Evolutionary conservation across 2,113 vertebrate genomes (phyloP).

Genomic region (Alligator mississippiensis): DNA sequence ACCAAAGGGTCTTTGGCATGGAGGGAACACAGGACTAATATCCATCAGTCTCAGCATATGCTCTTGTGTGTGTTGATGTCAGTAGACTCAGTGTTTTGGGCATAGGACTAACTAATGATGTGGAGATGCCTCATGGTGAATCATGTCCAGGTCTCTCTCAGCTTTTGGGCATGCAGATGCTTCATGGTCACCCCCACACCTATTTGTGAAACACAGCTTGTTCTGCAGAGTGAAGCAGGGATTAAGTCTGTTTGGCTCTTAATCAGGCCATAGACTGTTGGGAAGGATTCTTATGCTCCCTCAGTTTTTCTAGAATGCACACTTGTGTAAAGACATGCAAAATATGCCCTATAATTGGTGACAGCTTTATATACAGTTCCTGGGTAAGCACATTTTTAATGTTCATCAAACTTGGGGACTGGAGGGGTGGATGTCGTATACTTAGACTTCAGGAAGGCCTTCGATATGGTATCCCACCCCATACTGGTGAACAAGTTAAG

Average conservation of each 20-base stretch:
- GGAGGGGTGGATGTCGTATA: too few species aligned
- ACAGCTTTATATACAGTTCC: not conserved
- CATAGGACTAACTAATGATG: not conserved
- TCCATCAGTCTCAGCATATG: not conserved
- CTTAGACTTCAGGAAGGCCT: too few species aligned
- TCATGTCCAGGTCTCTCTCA: not conserved
- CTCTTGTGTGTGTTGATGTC: not conserved
- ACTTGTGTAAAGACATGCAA: not conserved
- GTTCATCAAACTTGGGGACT: not conserved
- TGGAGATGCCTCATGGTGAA: not conserved
- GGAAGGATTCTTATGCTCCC: not conserved
- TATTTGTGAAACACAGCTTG: not conserved
- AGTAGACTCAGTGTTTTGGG: not conserved
- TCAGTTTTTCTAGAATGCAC: not conserved
- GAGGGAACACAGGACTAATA: not conserved
- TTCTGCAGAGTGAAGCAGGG: accelerated
- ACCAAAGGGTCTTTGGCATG: not conserved
- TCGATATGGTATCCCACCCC: too few species aligned
- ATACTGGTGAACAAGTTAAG: too few species aligned
- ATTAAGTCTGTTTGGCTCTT: not conserved
- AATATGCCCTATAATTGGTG: not conserved
- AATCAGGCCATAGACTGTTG: not conserved
- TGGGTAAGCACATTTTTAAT: not conserved
- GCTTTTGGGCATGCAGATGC: not conserved
- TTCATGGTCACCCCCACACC: not conserved